A percentile compares a stretch with the other conserved stretches of the same genome.
Conservation (phyloP, 2,888 invertebrate genomes). For the Habroteleia sp. region DNA sequence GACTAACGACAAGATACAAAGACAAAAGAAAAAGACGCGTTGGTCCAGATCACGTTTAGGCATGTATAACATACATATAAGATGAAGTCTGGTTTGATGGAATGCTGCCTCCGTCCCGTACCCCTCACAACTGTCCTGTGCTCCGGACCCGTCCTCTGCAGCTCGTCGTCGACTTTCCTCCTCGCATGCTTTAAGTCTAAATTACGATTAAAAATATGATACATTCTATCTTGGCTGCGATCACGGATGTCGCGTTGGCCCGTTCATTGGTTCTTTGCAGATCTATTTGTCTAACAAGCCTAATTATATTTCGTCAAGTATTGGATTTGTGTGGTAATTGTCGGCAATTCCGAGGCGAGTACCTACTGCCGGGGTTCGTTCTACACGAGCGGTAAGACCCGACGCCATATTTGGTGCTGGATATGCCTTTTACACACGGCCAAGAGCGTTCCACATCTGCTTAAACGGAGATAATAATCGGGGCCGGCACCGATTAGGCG, state of each 20-base stretch:
- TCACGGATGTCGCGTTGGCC: not conserved
- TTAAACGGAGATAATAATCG: slow-evolving; percentile 72
- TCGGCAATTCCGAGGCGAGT: slow-evolving; percentile 27
- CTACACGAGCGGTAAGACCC: slow-evolving; percentile 66
- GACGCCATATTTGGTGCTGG: slow-evolving; percentile 72
- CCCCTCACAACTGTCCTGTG: slow-evolving; percentile 1
- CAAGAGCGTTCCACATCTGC: slow-evolving; percentile 66
- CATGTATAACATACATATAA: slow-evolving; percentile 71
- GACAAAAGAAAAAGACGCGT: slow-evolving; percentile 58
- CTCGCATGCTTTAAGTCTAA: slow-evolving; percentile 44
- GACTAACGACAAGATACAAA: slow-evolving; percentile 47
- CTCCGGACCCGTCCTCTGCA: slow-evolving; percentile 28
- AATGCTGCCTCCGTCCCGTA: slow-evolving; percentile 75
- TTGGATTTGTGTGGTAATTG: slow-evolving; percentile 41
- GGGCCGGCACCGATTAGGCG: slow-evolving; percentile 69
- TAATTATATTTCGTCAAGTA: slow-evolving; percentile 13
- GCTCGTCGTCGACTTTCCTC: slow-evolving; percentile 58
- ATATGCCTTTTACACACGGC: slow-evolving; percentile 65
- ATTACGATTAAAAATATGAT: slow-evolving; percentile 52
- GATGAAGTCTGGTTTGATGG: slow-evolving; percentile 81
- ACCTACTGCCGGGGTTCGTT: slow-evolving; percentile 6
- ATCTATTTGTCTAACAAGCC: slow-evolving; percentile 38
- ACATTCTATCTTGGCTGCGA: slow-evolving; percentile 25
- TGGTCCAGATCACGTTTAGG: slow-evolving; percentile 60
- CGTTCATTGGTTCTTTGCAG: slow-evolving; percentile 15